phyloP scores from a whole-genome alignment of 30 jellyfish, hydroid and myxozoan genomes.

The Turritopsis rubra region DNA sequence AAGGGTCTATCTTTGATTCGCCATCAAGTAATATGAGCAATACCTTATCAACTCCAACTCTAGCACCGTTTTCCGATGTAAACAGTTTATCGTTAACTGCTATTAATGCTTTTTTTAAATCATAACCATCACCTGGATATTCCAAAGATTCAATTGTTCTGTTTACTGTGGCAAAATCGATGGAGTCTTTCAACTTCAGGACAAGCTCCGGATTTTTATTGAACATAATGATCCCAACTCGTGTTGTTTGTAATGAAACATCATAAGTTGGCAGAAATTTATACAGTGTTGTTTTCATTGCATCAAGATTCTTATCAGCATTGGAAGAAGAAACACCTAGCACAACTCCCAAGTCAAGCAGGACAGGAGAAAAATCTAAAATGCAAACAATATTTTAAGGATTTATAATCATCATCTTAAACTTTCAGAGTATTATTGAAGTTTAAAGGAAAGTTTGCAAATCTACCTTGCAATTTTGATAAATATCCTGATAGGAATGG shows the following conservation, averaged over 20 bases:
- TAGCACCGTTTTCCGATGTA: not conserved
- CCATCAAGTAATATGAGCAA: not conserved
- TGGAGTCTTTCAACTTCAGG: not conserved
- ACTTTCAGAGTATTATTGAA: too few relatives aligned
- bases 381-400: not conserved
- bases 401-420: too few relatives aligned
- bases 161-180: not conserved
- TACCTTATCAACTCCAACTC: slow-evolving; percentile 2
- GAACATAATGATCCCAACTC: not conserved
- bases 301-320: not conserved
- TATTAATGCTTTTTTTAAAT: not conserved
- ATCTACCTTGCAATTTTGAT: not conserved
- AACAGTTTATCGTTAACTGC: not conserved
- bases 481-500: not conserved
- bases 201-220: not conserved
- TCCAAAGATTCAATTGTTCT: not conserved
- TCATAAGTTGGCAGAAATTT: not conserved
- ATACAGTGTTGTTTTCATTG: not conserved
- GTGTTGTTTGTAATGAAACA: not conserved
- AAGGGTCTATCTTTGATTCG: not conserved
- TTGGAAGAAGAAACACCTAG: slow-evolving; percentile 2
- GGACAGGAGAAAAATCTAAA: not conserved
- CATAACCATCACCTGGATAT: slow-evolving; percentile 8
- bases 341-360: not conserved
- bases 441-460: too few relatives aligned